Evolutionary conservation across 2,888 invertebrate genomes (phyloP), one percentile per base, ranked within the genome.

Genomic region (Agrilus mali): DNA sequence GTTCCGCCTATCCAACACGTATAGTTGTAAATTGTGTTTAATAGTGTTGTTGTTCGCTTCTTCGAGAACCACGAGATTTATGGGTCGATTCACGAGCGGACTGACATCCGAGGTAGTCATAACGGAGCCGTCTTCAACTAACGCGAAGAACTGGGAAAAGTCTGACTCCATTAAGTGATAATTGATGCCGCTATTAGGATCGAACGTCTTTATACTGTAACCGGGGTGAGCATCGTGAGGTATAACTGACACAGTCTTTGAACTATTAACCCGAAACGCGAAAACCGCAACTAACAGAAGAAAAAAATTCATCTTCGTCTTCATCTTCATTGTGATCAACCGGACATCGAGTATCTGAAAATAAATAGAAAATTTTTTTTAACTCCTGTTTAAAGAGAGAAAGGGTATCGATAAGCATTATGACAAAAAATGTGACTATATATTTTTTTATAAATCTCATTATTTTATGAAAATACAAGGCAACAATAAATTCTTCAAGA

Each of bases 171-270:
- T 68, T 51, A 85, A 71, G 50, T 74, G 76, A 61, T 77, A 82
- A 49, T 74, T 73, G 47, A 73, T 66, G 44, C 75, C 72, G 58
- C 74, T 72, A 47, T 71, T 72, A 58, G 72, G 71, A 53, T 74
- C 71, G 67, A 89, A 86, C 60, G 84, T 81, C 63, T 82, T 83
- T 60, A 90, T 82, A 63, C 86, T 86, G 69, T 84, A 89, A 40
- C 90, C 90, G 3, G 90, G 89, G 63, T 87, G 84, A 54, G 86
- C 86, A 63, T 92, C 90, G 67, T 90, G 89, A 40, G 90, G 88
- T 61, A 90, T 75, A 58, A 89, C 81, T 52, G 79, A 73, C 46
- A 77, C 60, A 31, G 60, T 52, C 42, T 52, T 53, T 34, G 46
- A 48, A 14, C 40, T 33, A 43, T 45, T 44, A 35, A 38, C 37